A percentile compares a stretch with the other conserved stretches of the same genome.
Evolutionary conservation across 2,797 vertebrate genomes (phyloP).

Genomic region (Anguilla pacifica): DNA sequence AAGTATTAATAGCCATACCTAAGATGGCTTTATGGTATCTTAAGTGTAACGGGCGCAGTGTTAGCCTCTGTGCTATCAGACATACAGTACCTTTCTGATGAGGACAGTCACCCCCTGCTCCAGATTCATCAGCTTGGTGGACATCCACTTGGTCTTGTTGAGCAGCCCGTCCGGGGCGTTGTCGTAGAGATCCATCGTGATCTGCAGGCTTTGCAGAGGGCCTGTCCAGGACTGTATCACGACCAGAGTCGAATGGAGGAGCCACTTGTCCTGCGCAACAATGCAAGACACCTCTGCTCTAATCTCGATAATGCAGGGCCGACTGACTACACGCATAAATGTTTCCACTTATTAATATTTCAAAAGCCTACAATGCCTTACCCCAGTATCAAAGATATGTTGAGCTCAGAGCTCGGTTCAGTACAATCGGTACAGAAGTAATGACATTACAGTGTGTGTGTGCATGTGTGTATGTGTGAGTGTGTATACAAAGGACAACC

Average conservation of each 20-base stretch:
- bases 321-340: not conserved
- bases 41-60: no score
- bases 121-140: conserved; percentile 47
- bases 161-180: conserved; percentile 44
- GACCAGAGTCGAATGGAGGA: conserved; percentile 50
- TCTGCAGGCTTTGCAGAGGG: conserved; percentile 47
- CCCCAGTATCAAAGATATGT: not conserved
- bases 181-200: conserved; percentile 49
- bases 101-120: conserved; percentile 52
- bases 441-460: not conserved
- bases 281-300: not conserved
- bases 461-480: no score
- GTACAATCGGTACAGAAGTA: not conserved
- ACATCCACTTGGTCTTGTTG: conserved; percentile 52
- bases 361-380: not conserved
- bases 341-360: not conserved
- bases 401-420: not conserved
- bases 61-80: not conserved
- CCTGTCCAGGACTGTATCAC: conserved; percentile 53
- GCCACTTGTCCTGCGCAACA: conserved; percentile 53
- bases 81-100: conserved; percentile 42
- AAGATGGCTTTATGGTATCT: not conserved
- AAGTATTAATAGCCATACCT: not conserved
- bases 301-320: not conserved
- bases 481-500: no score